These are phyloP conservation scores for Osmerus mordax DNA, from an alignment of 2,113 vertebrate species.

Conservation along the genomic window DNA sequence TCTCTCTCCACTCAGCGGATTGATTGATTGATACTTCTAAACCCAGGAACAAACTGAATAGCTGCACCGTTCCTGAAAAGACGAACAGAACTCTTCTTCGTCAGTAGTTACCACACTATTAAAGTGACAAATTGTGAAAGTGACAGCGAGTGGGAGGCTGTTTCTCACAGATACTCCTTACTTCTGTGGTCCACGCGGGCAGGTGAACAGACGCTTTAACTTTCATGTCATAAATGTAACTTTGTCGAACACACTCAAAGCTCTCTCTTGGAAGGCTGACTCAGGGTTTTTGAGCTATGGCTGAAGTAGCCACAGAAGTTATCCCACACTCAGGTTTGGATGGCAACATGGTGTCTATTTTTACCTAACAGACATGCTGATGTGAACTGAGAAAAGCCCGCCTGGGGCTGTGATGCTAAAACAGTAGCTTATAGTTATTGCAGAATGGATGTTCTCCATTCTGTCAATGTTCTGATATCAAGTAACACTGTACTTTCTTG, in stretches of 20 bases:
- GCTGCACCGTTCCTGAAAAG: no score
- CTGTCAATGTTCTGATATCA: no score
- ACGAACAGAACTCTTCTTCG: not conserved
- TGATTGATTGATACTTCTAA: no score
- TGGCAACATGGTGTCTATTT: slow-evolving; percentile 35
- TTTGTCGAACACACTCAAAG: slow-evolving; percentile 29
- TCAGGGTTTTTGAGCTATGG: slow-evolving; percentile 35
- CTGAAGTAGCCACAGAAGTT: slow-evolving; percentile 23
- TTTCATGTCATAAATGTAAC: slow-evolving; percentile 42
- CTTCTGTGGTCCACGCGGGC: slow-evolving; percentile 54
- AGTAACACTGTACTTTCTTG: no score
- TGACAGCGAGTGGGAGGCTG: slow-evolving; percentile 54
- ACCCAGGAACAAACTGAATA: no score
- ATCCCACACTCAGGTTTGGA: slow-evolving; percentile 24
- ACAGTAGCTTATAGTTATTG: no score
- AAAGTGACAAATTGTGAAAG: slow-evolving; percentile 45
- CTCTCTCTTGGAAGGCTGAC: slow-evolving; percentile 40
- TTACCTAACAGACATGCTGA: slow-evolving; percentile 28
- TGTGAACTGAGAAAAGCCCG: slow-evolving; percentile 35
- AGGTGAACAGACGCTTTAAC: slow-evolving; percentile 34
- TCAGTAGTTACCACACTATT: slow-evolving; percentile 19
- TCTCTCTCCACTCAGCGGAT: no score
- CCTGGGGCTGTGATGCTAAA: slow-evolving; percentile 17
- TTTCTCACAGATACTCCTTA: slow-evolving; percentile 61
- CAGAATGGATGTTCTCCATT: no score